Evolutionary conservation across 2,113 vertebrate genomes (phyloP).

Genomic region (Micronycteris hirsuta): DNA sequence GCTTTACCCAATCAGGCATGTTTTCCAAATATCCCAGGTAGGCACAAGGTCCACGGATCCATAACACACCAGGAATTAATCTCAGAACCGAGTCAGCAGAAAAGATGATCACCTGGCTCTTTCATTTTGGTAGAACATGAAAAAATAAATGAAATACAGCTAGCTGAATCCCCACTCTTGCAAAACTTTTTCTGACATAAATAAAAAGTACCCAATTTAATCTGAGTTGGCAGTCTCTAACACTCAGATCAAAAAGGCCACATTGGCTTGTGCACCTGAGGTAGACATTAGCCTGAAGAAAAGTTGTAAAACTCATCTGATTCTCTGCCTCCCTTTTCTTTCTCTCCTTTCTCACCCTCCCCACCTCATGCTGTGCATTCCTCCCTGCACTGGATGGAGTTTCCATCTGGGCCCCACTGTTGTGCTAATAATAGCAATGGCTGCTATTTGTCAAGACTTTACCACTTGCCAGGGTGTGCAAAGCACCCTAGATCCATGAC

Average conservation of each 20-base stretch:
- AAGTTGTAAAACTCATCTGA: background rate
- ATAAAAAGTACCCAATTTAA: background rate
- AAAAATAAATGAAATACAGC: background rate
- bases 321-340: background rate
- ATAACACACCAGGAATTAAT: background rate
- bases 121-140: background rate
- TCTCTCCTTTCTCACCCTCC: accelerated
- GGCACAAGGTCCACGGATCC: background rate
- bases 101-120: background rate
- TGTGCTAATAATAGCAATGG: background rate
- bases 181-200: background rate
- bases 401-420: conserved; percentile 43
- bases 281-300: background rate
- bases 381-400: background rate
- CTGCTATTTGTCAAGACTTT: conserved; percentile 30
- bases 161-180: background rate
- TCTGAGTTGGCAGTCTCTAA: background rate
- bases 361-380: background rate
- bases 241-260: background rate
- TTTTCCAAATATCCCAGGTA: background rate
- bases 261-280: background rate
- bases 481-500: background rate
- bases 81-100: background rate
- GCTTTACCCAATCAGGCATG: background rate
- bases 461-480: background rate